These are phyloP conservation scores for Troilus luridus DNA, from an alignment of 2,888 invertebrate genomes.

Conservation along the genomic window DNA sequence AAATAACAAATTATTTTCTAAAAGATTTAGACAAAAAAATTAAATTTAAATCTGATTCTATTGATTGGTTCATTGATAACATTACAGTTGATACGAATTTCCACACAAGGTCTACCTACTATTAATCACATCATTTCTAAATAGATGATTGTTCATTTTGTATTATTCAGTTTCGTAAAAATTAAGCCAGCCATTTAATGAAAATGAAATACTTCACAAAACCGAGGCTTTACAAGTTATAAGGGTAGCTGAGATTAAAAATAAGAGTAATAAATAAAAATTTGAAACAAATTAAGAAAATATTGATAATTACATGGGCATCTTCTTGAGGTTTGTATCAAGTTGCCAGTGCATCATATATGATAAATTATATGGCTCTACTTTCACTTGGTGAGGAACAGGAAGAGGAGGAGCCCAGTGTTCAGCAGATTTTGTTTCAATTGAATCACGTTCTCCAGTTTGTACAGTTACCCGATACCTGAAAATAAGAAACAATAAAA, in stretches of 20 bases:
- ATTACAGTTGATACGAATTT: too few species aligned
- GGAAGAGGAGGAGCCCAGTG: slow-evolving; percentile 74
- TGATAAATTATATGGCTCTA: slow-evolving; percentile 76
- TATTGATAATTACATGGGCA: slow-evolving; percentile 55
- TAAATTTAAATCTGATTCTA: too few species aligned
- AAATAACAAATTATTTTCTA: too few species aligned
- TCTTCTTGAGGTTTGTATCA: slow-evolving; percentile 23
- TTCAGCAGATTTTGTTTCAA: slow-evolving; percentile 71
- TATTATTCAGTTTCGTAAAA: too few species aligned
- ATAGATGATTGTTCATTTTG: too few species aligned
- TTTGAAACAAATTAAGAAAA: not conserved
- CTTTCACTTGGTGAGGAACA: slow-evolving; percentile 77
- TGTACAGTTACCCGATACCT: slow-evolving; percentile 57
- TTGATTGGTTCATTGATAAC: too few species aligned
- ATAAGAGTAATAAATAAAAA: not conserved
- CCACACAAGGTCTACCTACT: too few species aligned
- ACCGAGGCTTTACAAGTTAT: not conserved
- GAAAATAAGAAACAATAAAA: not conserved
- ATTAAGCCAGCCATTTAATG: too few species aligned
- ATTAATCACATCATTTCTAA: too few species aligned
- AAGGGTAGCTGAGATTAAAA: not conserved
- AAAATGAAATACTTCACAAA: not conserved
- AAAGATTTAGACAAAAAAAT: too few species aligned
- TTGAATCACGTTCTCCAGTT: slow-evolving; percentile 68
- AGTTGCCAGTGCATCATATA: slow-evolving; percentile 77